These are phyloP conservation scores for Semnornis frantzii DNA, from an alignment of 2,113 vertebrate species.

Conservation along the genomic window DNA sequence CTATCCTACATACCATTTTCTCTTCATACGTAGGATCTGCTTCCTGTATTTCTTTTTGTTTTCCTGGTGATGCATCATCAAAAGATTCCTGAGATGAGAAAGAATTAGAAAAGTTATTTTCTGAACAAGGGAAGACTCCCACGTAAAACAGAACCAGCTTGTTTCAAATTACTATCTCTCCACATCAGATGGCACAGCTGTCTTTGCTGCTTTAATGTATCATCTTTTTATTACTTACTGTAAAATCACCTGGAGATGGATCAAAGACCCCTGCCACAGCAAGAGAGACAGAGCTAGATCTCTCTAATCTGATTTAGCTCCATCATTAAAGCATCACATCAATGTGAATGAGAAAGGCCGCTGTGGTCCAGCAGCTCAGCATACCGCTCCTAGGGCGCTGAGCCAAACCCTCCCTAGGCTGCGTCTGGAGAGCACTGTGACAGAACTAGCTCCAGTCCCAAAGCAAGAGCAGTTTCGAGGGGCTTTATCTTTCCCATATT, in stretches of 20 bases:
- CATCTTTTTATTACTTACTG: background rate
- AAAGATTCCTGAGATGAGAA: constrained; percentile 76
- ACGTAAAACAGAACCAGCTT: background rate
- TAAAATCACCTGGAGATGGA: constrained; percentile 15
- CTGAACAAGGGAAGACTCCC: background rate
- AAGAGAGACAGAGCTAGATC: background rate
- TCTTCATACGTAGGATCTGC: constrained; percentile 90
- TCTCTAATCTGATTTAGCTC: background rate
- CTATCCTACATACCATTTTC: constrained; percentile 88
- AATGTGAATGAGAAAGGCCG: background rate
- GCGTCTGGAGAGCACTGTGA: background rate
- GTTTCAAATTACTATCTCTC: background rate
- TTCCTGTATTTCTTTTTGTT: constrained; percentile 83
- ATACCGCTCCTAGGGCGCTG: background rate
- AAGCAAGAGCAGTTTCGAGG: background rate
- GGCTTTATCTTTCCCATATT: background rate
- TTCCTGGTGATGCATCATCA: constrained; percentile 81
- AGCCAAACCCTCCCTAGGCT: background rate
- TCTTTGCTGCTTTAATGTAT: background rate
- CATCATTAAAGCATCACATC: constrained; percentile 18
- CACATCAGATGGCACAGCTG: background rate
- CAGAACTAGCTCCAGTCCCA: background rate
- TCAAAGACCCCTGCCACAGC: background rate
- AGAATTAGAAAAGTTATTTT: constrained; percentile 41
- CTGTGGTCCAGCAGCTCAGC: constrained; percentile 3